Evolutionary conservation across 2,888 invertebrate genomes (phyloP).

Genomic region (Chymomyza amoena): DNA sequence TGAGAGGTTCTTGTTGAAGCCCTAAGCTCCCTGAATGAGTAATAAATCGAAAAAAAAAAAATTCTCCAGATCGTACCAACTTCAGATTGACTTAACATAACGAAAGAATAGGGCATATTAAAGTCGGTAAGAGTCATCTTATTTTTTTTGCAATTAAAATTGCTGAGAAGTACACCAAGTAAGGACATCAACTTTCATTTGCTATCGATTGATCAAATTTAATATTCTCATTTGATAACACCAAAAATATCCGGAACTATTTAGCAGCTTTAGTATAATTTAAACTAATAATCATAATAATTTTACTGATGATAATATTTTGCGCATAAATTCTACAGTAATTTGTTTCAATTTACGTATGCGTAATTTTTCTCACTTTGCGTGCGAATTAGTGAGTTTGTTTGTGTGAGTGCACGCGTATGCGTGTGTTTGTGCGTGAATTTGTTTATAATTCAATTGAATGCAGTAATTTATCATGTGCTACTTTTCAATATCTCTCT

Average conservation of each 20-base stretch:
- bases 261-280: neutral
- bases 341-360: slow-evolving; percentile 14
- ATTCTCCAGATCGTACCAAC: too few species aligned
- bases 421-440: neutral
- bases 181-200: too few species aligned
- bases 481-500: slow-evolving; percentile 44
- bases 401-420: neutral
- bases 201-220: too few species aligned
- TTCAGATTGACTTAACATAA: too few species aligned
- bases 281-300: neutral
- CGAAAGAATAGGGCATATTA: too few species aligned
- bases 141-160: too few species aligned
- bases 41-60: too few species aligned
- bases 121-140: too few species aligned
- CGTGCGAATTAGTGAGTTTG: neutral
- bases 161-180: too few species aligned
- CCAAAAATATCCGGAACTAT: neutral
- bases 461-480: slow-evolving; percentile 58
- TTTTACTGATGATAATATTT: neutral
- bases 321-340: neutral
- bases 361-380: neutral
- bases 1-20: too few species aligned
- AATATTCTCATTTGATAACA: neutral
- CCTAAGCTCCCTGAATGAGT: too few species aligned
- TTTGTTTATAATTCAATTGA: slow-evolving; percentile 67